Evolutionary conservation across 1,140 invertebrate genomes (phyloP), one percentile per base, ranked within the genome.

Genomic region (Amphibalanus amphitrite): DNA sequence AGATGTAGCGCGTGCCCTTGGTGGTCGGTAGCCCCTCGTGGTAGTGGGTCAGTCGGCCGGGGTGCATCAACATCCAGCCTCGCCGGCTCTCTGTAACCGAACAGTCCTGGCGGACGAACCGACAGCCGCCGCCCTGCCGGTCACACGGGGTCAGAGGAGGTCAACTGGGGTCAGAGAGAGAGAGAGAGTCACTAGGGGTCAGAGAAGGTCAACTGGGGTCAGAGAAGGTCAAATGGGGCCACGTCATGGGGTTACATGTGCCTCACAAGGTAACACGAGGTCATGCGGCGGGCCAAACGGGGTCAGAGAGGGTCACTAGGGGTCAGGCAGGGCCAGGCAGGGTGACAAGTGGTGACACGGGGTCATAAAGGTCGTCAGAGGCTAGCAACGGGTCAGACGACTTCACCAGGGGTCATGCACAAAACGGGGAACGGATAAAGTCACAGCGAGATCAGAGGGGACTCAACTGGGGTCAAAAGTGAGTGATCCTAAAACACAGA

Each of bases 21-120:
- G 84, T 86, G 0, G 81, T 81, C 8, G 77, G 78, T 15, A 88
- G 79, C 38, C 86, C 86, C 77, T 88, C 86, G 74, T 87, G 86
- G 74, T 83, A 82, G 77, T 88, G 86, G 25, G 86, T 87, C 69
- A 87, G 77, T 69, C 95, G 85, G 13, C 97, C 97, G 3, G 97
- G 97, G 82, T 98, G 95, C 88, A 99, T 94, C 69, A 99, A 81
- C 82, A 95, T 85, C 94, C 95, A 99, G 15, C 97, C 97, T 33
- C 86, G 83, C 77, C 88, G 86, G 0, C 92, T 92, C 69, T 91
- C 85, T 0, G 86, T 87, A 0, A 99, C 92, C 38, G 91, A 93
- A 79, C 97, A 99, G 79, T 99, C 95, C 83, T 99, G 98, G 10
- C 97, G 86, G 28, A 98, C 81, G 80, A 99, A 99, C 59, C 85